Percentiles rank a stretch among this genome's conserved stretches.
These are phyloP conservation scores for Iphiclides podalirius DNA, from an alignment of 2,888 invertebrate genomes.

Conservation along the genomic window DNA sequence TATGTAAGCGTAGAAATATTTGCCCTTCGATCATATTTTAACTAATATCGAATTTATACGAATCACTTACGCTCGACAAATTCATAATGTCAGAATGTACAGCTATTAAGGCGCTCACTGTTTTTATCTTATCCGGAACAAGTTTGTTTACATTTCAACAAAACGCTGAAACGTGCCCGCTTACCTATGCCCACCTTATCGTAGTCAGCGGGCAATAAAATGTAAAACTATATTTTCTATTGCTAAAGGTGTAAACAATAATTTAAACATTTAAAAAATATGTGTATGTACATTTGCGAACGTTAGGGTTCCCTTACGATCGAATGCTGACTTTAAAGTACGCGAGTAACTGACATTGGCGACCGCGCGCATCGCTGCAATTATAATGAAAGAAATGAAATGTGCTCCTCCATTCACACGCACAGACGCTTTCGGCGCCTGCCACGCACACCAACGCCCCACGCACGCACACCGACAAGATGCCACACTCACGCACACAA, in stretches of 20 bases:
- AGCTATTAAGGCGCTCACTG: slow-evolving; percentile 43
- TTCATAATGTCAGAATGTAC: slow-evolving; percentile 49
- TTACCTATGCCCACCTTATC: slow-evolving; percentile 69
- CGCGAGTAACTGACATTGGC: slow-evolving; percentile 60
- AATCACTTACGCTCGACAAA: neutral
- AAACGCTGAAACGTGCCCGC: slow-evolving; percentile 73
- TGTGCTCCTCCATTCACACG: slow-evolving; percentile 79
- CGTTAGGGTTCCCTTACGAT: too few species aligned
- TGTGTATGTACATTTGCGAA: too few species aligned
- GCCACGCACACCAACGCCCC: too few species aligned
- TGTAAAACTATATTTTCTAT: too few species aligned
- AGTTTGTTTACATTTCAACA: slow-evolving; percentile 77
- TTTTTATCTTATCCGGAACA: slow-evolving; percentile 78
- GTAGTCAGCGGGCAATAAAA: slow-evolving; percentile 70
- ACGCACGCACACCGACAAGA: slow-evolving; percentile 29
- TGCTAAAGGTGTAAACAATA: too few species aligned
- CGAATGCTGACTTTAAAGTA: too few species aligned
- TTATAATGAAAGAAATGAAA: slow-evolving; percentile 73
- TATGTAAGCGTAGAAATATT: too few species aligned
- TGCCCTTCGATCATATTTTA: too few species aligned
- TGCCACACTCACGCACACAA: slow-evolving; percentile 58
- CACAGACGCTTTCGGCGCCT: slow-evolving; percentile 73
- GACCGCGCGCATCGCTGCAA: slow-evolving; percentile 70
- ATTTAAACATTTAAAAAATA: too few species aligned
- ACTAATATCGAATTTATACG: too few species aligned